These are phyloP conservation scores for Latrodectus hesperus DNA, from an alignment of 2,888 invertebrate genomes.

Conservation along the genomic window DNA sequence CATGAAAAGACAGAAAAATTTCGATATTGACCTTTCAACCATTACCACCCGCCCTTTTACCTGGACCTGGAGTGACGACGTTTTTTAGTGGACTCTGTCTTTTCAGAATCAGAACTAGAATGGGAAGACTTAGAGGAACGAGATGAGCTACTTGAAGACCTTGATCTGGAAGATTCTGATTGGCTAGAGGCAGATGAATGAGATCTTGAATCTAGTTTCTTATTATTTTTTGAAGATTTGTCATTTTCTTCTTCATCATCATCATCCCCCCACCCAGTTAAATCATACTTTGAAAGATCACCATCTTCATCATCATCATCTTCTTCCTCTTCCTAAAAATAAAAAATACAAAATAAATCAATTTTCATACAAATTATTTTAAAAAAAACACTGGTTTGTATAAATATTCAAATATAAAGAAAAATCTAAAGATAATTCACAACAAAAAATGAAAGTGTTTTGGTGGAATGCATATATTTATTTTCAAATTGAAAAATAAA, in stretches of 20 bases:
- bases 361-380: too few relatives aligned
- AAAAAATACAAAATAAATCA: background rate
- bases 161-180: conserved; percentile 49
- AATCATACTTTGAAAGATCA: conserved; percentile 86
- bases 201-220: conserved; percentile 53
- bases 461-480: too few relatives aligned
- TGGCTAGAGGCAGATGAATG: conserved; percentile 54
- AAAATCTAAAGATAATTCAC: too few relatives aligned
- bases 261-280: conserved; percentile 74
- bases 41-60: conserved; percentile 70
- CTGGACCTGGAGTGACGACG: conserved; percentile 69
- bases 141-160: conserved; percentile 55
- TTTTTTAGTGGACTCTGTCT: conserved; percentile 53
- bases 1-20: conserved; percentile 40
- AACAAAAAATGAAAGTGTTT: too few relatives aligned
- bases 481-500: too few relatives aligned
- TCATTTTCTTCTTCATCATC: conserved; percentile 31
- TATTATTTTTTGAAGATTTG: conserved; percentile 22
- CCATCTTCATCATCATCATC: conserved; percentile 79
- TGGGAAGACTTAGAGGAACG: conserved; percentile 61
- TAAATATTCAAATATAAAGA: too few relatives aligned
- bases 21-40: conserved; percentile 70
- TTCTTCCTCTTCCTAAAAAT: conserved; percentile 75
- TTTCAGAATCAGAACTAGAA: conserved; percentile 62
- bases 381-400: too few relatives aligned